Conservation (phyloP, 2,797 vertebrate species). For the Gallinago solitaria region DNA sequence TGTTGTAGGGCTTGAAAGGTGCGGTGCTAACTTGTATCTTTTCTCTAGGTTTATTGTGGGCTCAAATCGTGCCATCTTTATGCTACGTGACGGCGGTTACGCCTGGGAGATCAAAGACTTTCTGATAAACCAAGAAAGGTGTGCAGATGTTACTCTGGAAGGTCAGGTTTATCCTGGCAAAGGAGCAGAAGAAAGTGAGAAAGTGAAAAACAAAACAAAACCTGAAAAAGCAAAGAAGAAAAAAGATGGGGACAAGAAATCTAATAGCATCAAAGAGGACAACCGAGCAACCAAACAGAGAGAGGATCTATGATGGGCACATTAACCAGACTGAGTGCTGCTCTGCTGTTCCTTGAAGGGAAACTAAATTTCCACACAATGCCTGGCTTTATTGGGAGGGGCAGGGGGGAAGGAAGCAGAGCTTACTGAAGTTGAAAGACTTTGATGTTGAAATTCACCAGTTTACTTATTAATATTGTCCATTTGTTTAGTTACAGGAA, state of each 20-base stretch:
- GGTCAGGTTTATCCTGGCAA: constrained; percentile 94
- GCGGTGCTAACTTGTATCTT: background rate
- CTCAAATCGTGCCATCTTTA: constrained; percentile 92
- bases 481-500: constrained; percentile 25
- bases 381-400: background rate
- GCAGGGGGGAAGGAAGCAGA: background rate
- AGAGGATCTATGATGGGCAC: constrained; percentile 82
- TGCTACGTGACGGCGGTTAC: constrained; percentile 90
- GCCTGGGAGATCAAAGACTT: constrained; percentile 98
- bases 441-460: background rate
- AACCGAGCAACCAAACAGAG: constrained; percentile 71
- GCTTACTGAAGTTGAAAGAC: background rate
- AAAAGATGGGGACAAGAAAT: constrained; percentile 64
- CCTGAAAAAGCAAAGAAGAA: constrained; percentile 82
- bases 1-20: background rate
- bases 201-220: constrained; percentile 77
- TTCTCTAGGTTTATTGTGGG: constrained; percentile 91
- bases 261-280: constrained; percentile 64
- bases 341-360: background rate
- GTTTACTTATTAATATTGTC: constrained; percentile 20
- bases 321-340: background rate
- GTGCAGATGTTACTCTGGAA: constrained; percentile 91
- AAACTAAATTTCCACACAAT: background rate
- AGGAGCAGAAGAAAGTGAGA: constrained; percentile 77
- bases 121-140: constrained; percentile 87